Percentiles rank a stretch among this genome's conserved stretches.
Evolutionary conservation across 53 echinoderm and acorn worm genomes (phyloP).

Genomic region (Crossaster papposus): DNA sequence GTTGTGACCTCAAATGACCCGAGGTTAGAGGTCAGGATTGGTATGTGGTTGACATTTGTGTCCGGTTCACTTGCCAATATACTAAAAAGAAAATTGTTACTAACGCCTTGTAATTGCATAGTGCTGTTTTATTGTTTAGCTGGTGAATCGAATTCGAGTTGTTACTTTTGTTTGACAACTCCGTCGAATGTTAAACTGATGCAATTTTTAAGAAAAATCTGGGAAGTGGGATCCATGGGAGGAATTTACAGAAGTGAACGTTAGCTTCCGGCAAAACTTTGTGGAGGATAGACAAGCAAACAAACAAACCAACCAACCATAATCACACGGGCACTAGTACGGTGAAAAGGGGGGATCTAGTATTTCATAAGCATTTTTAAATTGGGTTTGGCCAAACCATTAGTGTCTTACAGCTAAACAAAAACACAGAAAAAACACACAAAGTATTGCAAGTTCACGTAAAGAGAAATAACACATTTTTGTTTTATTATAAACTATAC

Average conservation of each 20-base stretch:
- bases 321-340: constrained; percentile 27
- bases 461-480: constrained; percentile 18
- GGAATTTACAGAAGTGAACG: constrained; percentile 9
- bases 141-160: constrained; percentile 27
- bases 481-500: background rate
- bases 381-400: constrained; percentile 38
- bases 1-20: constrained; percentile 32
- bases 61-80: constrained; percentile 43
- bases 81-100: constrained; percentile 29
- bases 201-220: constrained; percentile 33
- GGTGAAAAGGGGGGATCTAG: background rate
- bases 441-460: constrained; percentile 27
- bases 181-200: constrained; percentile 24
- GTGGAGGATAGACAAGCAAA: background rate
- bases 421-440: constrained; percentile 13
- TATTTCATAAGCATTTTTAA: constrained; percentile 6
- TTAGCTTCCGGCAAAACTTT: constrained; percentile 27
- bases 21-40: constrained; percentile 23
- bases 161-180: constrained; percentile 18
- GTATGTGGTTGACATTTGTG: constrained; percentile 56
- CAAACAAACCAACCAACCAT: background rate
- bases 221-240: background rate
- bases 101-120: constrained; percentile 52
- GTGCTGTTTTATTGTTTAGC: constrained; percentile 41
- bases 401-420: constrained; percentile 53